phyloP scores from a whole-genome alignment of 1,140 invertebrate genomes.

The Macrotrachela quadricornifera region DNA sequence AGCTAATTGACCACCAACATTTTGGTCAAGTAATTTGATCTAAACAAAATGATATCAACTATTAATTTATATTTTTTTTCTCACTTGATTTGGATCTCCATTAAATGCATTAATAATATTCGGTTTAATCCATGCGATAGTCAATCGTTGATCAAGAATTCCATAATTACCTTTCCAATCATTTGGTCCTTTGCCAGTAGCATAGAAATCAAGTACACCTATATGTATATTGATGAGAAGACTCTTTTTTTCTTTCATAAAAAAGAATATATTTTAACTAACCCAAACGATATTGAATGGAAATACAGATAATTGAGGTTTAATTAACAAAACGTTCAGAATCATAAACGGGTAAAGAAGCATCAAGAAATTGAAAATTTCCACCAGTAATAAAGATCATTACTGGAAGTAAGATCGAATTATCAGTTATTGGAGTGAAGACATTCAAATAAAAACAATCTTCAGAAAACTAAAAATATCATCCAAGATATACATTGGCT shows the following conservation, averaged over 20 bases:
- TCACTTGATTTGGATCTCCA: constrained; percentile 12
- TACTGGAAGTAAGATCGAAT: constrained; percentile 43
- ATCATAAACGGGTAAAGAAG: constrained; percentile 84
- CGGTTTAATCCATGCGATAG: constrained; percentile 15
- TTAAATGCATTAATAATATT: constrained; percentile 18
- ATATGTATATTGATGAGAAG: too few species aligned
- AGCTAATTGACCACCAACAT: too few species aligned
- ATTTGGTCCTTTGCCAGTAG: constrained; percentile 5
- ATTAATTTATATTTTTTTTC: too few species aligned
- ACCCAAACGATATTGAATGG: constrained; percentile 73
- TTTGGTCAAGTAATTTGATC: too few species aligned
- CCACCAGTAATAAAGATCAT: constrained; percentile 73
- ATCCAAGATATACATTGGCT: too few species aligned
- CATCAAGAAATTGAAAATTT: constrained; percentile 61
- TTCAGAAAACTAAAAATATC: constrained; percentile 33
- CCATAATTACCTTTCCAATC: constrained; percentile 16
- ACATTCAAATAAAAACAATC: constrained; percentile 93
- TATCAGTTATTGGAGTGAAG: constrained; percentile 36
- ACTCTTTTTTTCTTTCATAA: background rate
- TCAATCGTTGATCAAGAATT: constrained; percentile 15
- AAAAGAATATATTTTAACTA: background rate
- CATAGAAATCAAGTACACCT: constrained; percentile 1
- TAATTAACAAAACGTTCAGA: constrained; percentile 51
- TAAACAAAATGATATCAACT: too few species aligned
- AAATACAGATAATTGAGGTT: constrained; percentile 55